A percentile compares a stretch with the other conserved stretches of the same genome.
phyloP scores from a whole-genome alignment of 92 coral and sea anemone genomes.

The Umimayanthus kanabou region DNA sequence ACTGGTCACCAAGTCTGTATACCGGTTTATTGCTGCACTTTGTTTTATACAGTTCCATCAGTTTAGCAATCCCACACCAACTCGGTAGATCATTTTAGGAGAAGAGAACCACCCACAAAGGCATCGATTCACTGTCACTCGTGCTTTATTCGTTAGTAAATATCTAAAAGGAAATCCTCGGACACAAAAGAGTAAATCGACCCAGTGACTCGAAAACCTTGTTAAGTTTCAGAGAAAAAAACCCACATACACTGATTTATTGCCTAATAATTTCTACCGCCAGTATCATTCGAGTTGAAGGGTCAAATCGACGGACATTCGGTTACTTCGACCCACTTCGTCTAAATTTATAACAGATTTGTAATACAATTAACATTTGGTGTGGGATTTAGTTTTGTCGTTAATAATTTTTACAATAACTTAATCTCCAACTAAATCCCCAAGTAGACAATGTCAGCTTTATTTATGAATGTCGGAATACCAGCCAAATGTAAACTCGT shows the following conservation, averaged over 20 bases:
- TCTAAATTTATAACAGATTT: not conserved
- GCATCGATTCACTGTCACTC: not conserved
- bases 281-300: not conserved
- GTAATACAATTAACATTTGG: too few relatives aligned
- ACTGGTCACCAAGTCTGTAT: not conserved
- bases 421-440: not conserved
- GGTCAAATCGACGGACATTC: too few relatives aligned
- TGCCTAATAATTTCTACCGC: too few relatives aligned
- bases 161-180: not conserved
- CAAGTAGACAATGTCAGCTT: not conserved
- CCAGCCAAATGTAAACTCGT: constrained; percentile 11
- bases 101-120: not conserved
- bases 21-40: not conserved
- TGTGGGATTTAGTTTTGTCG: not conserved
- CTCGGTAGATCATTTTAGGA: not conserved
- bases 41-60: not conserved
- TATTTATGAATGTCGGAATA: not conserved
- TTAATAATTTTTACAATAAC: too few relatives aligned
- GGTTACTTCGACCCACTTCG: not conserved
- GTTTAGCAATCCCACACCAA: too few relatives aligned
- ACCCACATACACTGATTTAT: not conserved
- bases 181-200: not conserved
- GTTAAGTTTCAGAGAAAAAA: too few relatives aligned
- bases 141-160: not conserved
- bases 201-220: not conserved